Evolutionary conservation across 1,140 invertebrate genomes (phyloP), one percentile per base, ranked within the genome.

Genomic region (Sminthurides bifidus): DNA sequence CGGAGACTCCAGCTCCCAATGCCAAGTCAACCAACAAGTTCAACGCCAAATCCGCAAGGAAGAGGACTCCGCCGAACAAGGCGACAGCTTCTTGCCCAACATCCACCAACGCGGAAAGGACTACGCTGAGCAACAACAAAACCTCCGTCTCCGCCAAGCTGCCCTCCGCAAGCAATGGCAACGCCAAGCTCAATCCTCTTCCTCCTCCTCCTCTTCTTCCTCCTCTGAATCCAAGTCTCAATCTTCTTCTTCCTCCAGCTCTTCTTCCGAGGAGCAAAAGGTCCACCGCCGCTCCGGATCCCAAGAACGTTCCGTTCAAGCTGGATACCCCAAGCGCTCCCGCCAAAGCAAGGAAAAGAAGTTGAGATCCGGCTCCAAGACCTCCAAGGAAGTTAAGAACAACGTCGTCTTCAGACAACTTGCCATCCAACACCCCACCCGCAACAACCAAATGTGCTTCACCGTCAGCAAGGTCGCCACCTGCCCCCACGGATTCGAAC

Each of bases 11-110:
- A n/a, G 24, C 8, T 29, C 33, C 41, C 41, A 59, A 14, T 65
- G 63, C 48, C 19, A 54, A 14, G 31, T 61, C 19, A 40, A 61
- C 6, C 30, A 30, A n/a, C 29, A 46, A 17, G 12, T 60, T 41
- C 21, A 55, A 14, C 30, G 26, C 12, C 54, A 53, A 30, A 52
- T 65, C 33, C 38, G 54, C 35, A 26, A 60, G 44, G 63, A 65
- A 54, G 59, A 65, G 23, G 12, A 17, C 6, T 14, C 35, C n/a
- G 38, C 14, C 1, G 38, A 30, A 17, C 30, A 8, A n/a, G 29
- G 37, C 23, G 4, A 17, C 27, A 23, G 53, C 30, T 31, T 24
- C 29, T 24, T 27, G n/a, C 24, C 49, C 40, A 45, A 33, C 24
- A 46, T n/a, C 30, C 29, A 40, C 53, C 35, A 43, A 5, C 27